A percentile compares a stretch with the other conserved stretches of the same genome.
Conservation (phyloP, 1,140 invertebrate genomes). For the Penaeus chinensis region DNA sequence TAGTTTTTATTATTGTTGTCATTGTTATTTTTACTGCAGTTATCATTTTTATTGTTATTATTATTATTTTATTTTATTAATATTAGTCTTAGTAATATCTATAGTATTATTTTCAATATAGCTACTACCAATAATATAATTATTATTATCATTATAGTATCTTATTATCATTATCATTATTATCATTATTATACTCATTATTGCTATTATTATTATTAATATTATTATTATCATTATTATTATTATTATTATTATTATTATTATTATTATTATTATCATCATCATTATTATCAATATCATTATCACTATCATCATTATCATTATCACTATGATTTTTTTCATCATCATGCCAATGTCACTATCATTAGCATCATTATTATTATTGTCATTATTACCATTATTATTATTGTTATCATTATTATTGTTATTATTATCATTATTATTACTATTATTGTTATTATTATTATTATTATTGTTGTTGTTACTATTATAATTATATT, state of each 20-base stretch:
- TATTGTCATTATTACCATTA: conserved; percentile 13
- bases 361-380: conserved; percentile 18
- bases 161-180: conserved; percentile 9
- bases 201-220: too few species aligned
- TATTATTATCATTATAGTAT: conserved; percentile 14
- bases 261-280: conserved; percentile 29
- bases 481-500: conserved; percentile 13
- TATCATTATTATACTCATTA: conserved; percentile 14
- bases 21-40: background rate
- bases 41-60: background rate
- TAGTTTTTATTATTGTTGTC: background rate
- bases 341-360: conserved; percentile 15
- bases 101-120: background rate
- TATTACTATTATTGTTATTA: background rate
- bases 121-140: conserved; percentile 1
- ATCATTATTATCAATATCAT: conserved; percentile 19
- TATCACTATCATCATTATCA: conserved; percentile 16
- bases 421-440: conserved; percentile 23
- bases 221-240: background rate
- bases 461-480: conserved; percentile 13
- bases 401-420: conserved; percentile 18
- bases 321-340: background rate
- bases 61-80: conserved; percentile 3
- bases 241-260: conserved; percentile 22
- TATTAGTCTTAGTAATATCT: conserved; percentile 3